Percentiles rank a stretch among this genome's conserved stretches.
These are phyloP conservation scores for Hyperopisus bebe DNA, from an alignment of 2,113 vertebrate genomes.

Conservation along the genomic window DNA sequence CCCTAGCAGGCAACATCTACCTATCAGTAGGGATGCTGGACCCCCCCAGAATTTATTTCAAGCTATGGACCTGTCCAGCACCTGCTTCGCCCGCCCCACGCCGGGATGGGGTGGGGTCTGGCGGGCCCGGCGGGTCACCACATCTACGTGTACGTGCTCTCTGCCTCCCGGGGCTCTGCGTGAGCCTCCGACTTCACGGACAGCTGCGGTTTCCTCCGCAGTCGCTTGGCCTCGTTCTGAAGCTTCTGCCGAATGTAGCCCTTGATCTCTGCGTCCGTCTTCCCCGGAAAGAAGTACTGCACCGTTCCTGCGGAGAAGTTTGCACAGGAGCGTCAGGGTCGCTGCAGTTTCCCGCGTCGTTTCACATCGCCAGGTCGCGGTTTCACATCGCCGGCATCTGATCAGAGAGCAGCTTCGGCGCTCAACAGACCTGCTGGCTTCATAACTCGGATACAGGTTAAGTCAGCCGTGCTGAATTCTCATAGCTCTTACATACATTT, in stretches of 20 bases:
- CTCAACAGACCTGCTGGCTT: not conserved
- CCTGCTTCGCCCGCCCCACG: not conserved
- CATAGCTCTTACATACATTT: not conserved
- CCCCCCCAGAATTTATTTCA: not conserved
- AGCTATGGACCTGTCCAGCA: not conserved
- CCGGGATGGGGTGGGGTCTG: not conserved
- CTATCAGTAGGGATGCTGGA: not conserved
- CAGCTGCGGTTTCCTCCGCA: slow-evolving; percentile 44
- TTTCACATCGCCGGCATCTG: not conserved
- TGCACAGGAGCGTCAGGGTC: not conserved
- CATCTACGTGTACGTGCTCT: slow-evolving; percentile 4
- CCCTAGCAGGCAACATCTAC: not conserved
- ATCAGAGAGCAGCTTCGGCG: not conserved
- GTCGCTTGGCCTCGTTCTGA: slow-evolving; percentile 51
- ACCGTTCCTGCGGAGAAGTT: slow-evolving; percentile 40
- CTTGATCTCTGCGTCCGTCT: slow-evolving; percentile 53
- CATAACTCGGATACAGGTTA: not conserved
- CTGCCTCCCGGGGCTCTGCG: not conserved
- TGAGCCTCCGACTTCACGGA: slow-evolving; percentile 14
- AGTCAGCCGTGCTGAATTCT: not conserved
- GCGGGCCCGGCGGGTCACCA: not conserved
- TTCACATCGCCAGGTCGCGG: not conserved
- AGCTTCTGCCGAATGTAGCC: slow-evolving; percentile 55
- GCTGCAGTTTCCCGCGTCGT: not conserved
- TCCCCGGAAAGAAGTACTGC: slow-evolving; percentile 50